Base-by-base conservation (phyloP, 2,888 invertebrate genomes). In the Hirtodrosophila duncani region DNA sequence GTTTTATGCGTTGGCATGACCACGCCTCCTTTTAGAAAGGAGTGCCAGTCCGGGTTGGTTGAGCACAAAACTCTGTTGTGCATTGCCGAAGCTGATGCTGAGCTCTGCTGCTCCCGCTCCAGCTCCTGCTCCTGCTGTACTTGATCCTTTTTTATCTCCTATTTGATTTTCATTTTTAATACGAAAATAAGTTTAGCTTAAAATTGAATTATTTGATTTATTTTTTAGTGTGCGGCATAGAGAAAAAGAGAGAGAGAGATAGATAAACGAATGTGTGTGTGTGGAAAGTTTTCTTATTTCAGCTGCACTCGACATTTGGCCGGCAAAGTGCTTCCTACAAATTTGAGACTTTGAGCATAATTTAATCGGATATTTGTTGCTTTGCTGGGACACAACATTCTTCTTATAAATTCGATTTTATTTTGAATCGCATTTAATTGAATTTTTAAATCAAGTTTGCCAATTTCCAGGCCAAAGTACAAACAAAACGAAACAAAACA, bases 121-220 rank as follows among this genome's bases (percentile, higher is more conserved):
- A 9, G 3, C 21, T 26, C 6, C 11, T 11, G 18, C 20, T 36
- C 20, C 26, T 16, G 14, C 20, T 29, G 43, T 53, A 81, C 81
- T 74, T 74, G 81, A 74, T 74, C 72, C 72, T 81, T 79, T 75
- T 77, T 81, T 77, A 80, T 82, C 81, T 77, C 71, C 56, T 80
- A 77, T 81, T 77, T 77, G 82, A 77, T 77, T 77, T 81, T 77
- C 81, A 81, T 80, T 77, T 80, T 82, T 77, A 81, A 80, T 82
- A 82, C 78, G 74, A 78, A 78, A 82, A 81, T 82, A 78, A 78
- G 78, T 78, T 78, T 81, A 81, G 79, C 78, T 82, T 81, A 65
- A 82, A 78, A 78, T 78, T 78, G 78, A 82, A 78, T 78, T 78
- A 81, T 78, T 82, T 77, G 81, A 82, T 77, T 77, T 77, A 82